These are phyloP conservation scores for Lingula anatina DNA, from an alignment of 2,888 invertebrate genomes.

Conservation along the genomic window DNA sequence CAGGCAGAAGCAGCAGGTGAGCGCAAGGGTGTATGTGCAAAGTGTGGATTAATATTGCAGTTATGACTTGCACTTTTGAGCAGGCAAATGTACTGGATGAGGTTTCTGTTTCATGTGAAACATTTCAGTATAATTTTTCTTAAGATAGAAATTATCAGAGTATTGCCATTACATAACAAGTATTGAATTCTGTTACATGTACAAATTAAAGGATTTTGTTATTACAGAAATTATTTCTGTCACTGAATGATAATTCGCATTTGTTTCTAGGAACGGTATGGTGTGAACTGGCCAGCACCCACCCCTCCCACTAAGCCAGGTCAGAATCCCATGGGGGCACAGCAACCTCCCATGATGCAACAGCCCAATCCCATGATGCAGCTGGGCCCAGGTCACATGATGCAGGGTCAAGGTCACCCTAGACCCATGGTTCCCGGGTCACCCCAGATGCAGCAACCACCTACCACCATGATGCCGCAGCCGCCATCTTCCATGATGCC, in stretches of 20 bases:
- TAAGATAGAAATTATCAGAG: background rate
- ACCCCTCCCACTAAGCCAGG: background rate
- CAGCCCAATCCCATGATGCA: background rate
- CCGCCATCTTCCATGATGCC: background rate
- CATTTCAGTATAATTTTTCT: too few species aligned
- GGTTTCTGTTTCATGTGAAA: too few species aligned
- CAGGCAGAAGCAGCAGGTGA: slow-evolving; percentile 38
- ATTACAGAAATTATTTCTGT: too few species aligned
- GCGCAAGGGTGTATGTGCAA: too few species aligned
- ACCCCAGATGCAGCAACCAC: too few species aligned
- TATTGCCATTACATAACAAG: too few species aligned
- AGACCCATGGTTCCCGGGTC: slow-evolving; percentile 21
- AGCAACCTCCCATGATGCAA: background rate
- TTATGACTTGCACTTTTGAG: background rate
- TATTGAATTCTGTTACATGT: background rate
- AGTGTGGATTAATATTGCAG: too few species aligned
- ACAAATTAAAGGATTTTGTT: too few species aligned
- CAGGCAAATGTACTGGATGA: background rate
- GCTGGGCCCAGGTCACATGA: too few species aligned
- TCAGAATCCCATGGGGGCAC: too few species aligned
- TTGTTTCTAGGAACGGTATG: background rate
- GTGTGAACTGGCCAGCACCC: background rate
- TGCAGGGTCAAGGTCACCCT: slow-evolving; percentile 20
- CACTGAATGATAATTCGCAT: too few species aligned
- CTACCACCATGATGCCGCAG: background rate